A percentile compares a stretch with the other conserved stretches of the same genome.
Conservation (phyloP, 1,140 invertebrate genomes). For the Epicauta chinensis region DNA sequence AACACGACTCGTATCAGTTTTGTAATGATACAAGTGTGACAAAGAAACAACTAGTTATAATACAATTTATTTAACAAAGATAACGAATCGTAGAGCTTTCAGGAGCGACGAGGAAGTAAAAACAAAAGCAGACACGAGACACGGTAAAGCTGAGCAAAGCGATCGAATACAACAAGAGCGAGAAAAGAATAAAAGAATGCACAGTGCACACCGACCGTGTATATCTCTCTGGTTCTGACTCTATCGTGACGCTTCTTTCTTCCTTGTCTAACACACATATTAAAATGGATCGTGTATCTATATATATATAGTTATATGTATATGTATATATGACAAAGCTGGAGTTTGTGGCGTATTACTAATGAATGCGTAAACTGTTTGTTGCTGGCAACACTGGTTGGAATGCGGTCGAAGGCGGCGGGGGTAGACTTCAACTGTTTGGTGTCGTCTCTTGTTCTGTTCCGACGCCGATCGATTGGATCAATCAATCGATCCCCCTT, state of each 20-base stretch:
- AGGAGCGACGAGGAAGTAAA: constrained; percentile 31
- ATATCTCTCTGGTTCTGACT: no score
- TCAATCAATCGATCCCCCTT: neutral
- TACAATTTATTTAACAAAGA: constrained; percentile 9
- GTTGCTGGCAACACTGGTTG: constrained; percentile 39
- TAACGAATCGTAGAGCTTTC: constrained; percentile 2
- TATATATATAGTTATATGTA: no score
- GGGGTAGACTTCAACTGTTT: constrained; percentile 28
- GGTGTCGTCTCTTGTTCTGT: constrained; percentile 28
- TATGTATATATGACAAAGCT: constrained; percentile 5
- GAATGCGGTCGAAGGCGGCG: constrained; percentile 40
- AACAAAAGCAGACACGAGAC: constrained; percentile 36
- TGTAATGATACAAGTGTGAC: constrained; percentile 13
- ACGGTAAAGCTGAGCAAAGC: constrained; percentile 23
- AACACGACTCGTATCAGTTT: constrained; percentile 28
- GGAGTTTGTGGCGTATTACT: constrained; percentile 35
- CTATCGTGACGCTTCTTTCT: no score
- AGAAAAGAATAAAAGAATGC: constrained; percentile 22
- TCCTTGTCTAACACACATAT: no score
- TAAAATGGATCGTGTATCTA: no score
- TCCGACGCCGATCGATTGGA: constrained; percentile 22
- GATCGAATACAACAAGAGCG: constrained; percentile 20
- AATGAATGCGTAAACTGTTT: constrained; percentile 42
- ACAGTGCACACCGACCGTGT: constrained; percentile 1
- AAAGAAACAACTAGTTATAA: constrained; percentile 16